phyloP scores from a whole-genome alignment of 2,113 vertebrate genomes.

The Lasiurus cinereus region DNA sequence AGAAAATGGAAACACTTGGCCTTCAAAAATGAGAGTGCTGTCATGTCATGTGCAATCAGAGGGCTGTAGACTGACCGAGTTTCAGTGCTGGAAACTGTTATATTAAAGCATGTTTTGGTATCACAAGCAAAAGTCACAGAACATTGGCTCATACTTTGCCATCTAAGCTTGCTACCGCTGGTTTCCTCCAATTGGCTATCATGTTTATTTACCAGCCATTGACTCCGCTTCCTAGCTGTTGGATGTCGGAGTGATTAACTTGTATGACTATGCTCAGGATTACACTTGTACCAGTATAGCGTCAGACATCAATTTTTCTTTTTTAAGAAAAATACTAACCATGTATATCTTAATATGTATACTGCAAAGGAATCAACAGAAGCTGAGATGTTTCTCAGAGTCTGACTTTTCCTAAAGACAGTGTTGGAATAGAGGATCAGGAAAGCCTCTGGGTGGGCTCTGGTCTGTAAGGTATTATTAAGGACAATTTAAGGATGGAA shows the following conservation, averaged over 20 bases:
- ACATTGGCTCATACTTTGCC: not conserved
- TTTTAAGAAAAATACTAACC: not conserved
- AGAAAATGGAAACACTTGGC: slow-evolving; percentile 40
- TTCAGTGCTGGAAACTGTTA: slow-evolving; percentile 8
- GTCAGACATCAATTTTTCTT: not conserved
- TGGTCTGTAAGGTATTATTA: not conserved
- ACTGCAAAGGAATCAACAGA: not conserved
- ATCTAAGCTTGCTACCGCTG: slow-evolving; percentile 34
- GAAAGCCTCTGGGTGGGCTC: not conserved
- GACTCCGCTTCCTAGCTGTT: slow-evolving; percentile 27
- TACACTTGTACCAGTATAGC: not conserved
- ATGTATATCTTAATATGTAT: not conserved
- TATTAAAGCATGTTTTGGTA: not conserved
- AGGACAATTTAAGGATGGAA: slow-evolving; percentile 35
- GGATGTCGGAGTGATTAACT: not conserved
- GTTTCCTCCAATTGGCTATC: slow-evolving; percentile 44
- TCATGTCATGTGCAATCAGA: slow-evolving; percentile 48
- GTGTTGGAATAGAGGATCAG: not conserved
- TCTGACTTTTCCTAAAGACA: not conserved
- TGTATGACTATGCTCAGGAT: not conserved
- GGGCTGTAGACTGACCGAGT: slow-evolving; percentile 2
- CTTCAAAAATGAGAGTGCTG: slow-evolving; percentile 35
- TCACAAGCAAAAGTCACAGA: slow-evolving; percentile 17
- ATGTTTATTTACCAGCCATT: slow-evolving; percentile 45
- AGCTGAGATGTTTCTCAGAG: not conserved